Evolutionary conservation across 2,888 invertebrate genomes (phyloP).

Genomic region (Ptilodon capucinus): DNA sequence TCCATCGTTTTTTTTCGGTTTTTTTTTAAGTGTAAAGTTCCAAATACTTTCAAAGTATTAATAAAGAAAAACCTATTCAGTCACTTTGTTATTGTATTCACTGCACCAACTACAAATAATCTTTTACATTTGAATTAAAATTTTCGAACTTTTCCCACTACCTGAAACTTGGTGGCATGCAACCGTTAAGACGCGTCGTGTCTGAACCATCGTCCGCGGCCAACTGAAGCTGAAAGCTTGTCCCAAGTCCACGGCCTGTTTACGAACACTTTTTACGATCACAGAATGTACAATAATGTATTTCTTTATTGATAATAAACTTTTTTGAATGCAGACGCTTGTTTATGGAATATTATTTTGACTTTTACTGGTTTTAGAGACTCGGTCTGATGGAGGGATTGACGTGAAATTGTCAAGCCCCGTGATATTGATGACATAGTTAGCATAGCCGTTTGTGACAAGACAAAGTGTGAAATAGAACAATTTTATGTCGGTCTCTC

Average conservation of each 20-base stretch:
- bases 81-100: not conserved
- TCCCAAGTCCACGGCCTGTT: conserved; percentile 12
- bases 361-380: conserved; percentile 1
- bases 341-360: conserved; percentile 1
- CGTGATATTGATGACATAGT: too few species aligned
- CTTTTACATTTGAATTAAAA: not conserved
- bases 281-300: conserved; percentile 1
- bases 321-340: not conserved
- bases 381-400: not conserved
- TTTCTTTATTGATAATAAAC: conserved; percentile 1
- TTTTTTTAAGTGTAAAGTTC: too few species aligned
- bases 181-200: conserved; percentile 9
- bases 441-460: too few species aligned
- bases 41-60: too few species aligned
- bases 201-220: conserved; percentile 13
- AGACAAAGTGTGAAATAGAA: too few species aligned
- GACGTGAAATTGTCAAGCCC: too few species aligned
- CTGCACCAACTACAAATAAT: not conserved
- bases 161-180: conserved; percentile 11
- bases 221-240: conserved; percentile 25
- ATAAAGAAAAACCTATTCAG: too few species aligned
- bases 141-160: not conserved
- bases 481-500: too few species aligned
- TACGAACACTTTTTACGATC: conserved; percentile 2
- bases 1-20: too few species aligned